Conservation (phyloP, 2,113 vertebrate genomes). For the Craseonycteris thonglongyai region DNA sequence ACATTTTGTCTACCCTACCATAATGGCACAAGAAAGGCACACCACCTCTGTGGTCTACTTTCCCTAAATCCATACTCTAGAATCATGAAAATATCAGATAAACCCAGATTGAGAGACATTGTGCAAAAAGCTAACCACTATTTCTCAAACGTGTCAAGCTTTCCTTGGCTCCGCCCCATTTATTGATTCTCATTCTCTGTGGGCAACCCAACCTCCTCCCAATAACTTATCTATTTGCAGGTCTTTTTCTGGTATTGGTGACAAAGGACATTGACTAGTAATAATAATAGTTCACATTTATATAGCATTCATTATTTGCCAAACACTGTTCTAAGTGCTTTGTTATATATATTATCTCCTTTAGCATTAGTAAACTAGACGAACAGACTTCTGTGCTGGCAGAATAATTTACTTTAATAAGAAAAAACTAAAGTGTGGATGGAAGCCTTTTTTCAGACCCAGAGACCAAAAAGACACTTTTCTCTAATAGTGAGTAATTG, state of each 20-base stretch:
- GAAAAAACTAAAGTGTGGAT: background rate
- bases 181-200: background rate
- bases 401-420: constrained; percentile 3
- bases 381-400: background rate
- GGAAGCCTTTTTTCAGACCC: background rate
- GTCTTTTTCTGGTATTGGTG: background rate
- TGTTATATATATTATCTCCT: background rate
- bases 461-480: background rate
- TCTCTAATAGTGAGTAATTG: background rate
- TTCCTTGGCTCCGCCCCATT: background rate
- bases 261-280: background rate
- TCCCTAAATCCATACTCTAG: background rate
- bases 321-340: background rate
- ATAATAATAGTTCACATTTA: background rate
- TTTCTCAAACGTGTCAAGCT: background rate
- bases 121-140: background rate
- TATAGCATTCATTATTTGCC: background rate
- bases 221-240: background rate
- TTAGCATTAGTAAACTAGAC: background rate
- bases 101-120: background rate
- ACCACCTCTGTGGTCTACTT: background rate
- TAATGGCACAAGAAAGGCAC: background rate
- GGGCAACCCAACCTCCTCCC: background rate
- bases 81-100: background rate
- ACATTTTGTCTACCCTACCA: background rate